Conservation (phyloP, 2,113 vertebrate genomes). For the Nansenia antarctica region DNA sequence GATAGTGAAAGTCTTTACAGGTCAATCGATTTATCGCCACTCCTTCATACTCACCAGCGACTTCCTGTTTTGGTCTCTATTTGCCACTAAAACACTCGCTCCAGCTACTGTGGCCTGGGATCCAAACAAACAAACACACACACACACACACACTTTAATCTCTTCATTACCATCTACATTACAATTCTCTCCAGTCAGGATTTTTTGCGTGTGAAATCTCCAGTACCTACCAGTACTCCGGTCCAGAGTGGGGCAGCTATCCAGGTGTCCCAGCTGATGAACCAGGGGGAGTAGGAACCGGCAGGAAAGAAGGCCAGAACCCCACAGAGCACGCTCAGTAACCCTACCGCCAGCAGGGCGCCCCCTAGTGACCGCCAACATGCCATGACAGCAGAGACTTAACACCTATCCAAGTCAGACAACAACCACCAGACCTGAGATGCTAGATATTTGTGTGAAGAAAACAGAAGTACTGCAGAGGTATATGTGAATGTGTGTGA, state of each 20-base stretch:
- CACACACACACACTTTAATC: neutral
- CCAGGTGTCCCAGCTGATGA: conserved; percentile 53
- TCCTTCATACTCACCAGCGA: conserved; percentile 32
- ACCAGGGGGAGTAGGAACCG: conserved; percentile 54
- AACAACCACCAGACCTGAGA: neutral
- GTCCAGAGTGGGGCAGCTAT: conserved; percentile 69
- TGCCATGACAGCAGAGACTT: conserved; percentile 10
- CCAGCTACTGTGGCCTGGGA: conserved; percentile 9
- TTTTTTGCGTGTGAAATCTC: too few species aligned
- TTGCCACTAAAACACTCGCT: conserved; percentile 47
- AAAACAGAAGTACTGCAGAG: neutral
- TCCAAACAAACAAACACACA: too few species aligned
- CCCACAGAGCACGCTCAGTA: conserved; percentile 49
- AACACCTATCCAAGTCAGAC: too few species aligned
- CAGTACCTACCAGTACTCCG: conserved; percentile 62
- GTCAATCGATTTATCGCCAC: conserved; percentile 25
- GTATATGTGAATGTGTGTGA: neutral
- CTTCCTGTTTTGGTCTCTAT: conserved; percentile 39
- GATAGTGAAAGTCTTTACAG: conserved; percentile 3
- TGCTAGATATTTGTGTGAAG: neutral
- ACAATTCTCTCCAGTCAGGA: neutral
- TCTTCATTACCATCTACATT: neutral
- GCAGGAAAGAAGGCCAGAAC: conserved; percentile 59
- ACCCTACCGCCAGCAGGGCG: conserved; percentile 47
- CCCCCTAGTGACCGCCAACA: conserved; percentile 28